Conservation (phyloP, 2,113 vertebrate species). For the Ceyx margarethae region DNA sequence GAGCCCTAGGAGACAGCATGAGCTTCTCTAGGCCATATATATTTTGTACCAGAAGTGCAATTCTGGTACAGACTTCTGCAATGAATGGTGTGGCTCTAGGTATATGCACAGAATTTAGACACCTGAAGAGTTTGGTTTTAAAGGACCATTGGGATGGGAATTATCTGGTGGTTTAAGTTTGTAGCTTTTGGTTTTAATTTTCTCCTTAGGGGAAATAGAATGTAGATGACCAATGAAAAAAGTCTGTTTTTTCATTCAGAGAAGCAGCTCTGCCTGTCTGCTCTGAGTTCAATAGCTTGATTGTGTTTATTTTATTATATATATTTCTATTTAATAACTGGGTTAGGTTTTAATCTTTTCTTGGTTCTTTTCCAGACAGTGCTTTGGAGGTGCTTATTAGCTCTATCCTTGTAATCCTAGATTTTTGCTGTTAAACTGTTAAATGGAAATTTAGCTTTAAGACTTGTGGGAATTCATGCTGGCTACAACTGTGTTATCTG, state of each 20-base stretch:
- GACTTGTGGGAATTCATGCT: slow-evolving; percentile 18
- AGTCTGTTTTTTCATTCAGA: background rate
- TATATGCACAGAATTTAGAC: background rate
- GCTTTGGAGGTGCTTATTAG: slow-evolving; percentile 33
- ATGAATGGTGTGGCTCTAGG: background rate
- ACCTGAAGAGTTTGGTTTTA: background rate
- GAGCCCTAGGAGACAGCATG: too few relatives aligned
- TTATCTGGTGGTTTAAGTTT: background rate
- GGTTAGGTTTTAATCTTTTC: slow-evolving; percentile 20
- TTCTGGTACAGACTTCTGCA: background rate
- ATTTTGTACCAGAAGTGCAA: background rate
- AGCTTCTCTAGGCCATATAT: too few relatives aligned
- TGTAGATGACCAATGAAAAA: background rate
- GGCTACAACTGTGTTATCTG: background rate
- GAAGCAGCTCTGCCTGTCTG: background rate
- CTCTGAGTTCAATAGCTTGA: background rate
- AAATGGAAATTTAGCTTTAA: slow-evolving; percentile 25
- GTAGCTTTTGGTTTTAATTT: background rate
- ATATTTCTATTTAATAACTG: background rate
- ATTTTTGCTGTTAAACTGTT: slow-evolving; percentile 38
- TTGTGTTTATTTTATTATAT: background rate
- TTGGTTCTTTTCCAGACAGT: slow-evolving; percentile 21
- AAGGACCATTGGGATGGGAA: background rate
- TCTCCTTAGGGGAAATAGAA: background rate
- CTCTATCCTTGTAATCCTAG: slow-evolving; percentile 34